Base-by-base conservation (phyloP, 2,888 invertebrate species). In the Euplexia lucipara region DNA sequence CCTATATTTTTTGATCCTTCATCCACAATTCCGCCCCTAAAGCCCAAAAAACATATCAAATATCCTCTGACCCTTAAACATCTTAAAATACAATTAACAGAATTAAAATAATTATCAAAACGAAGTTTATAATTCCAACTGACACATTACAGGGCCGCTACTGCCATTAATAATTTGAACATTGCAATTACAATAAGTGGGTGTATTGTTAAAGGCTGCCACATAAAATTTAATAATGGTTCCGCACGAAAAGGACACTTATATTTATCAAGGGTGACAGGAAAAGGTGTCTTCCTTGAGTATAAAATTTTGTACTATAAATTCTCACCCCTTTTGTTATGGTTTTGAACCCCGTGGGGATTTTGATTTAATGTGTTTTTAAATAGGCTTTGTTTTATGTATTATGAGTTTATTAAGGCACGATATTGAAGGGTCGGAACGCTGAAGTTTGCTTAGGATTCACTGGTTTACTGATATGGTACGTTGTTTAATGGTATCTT, bases 101-200 rank as follows among this genome's bases (percentile, higher is more conserved):
- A 52, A 66, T 52, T 53, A n/a, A 69, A 57, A 69, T 56, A 48
- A 70, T 45, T 54, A 37, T 45, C 65, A 56, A 62, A 66, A 58
- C 34, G 34, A 16, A 56, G 70, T 63, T 67, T 57, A 73, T 44
- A 80, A 76, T 74, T 69, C 61, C 41, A 52, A 47, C 26, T 41
- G 58, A 65, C 57, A 65, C 51, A 68, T 70, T 58, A 54, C 58
- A 63, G 37, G 54, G 61, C 16, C 42, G 54, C 44, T 42, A 47
- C n/a, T 64, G 73, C 78, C 78, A 78, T 84, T 83, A 86, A 86
- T 85, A 86, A 87, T 86, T 86, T 81, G 79, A 85, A 85, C 83
- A 84, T 77, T 63, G 81, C 85, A 87, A 88, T 89, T 88, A 87
- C 79, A 83, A 81, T 83, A 87, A 88, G 84, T 84, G 85, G 81